These are phyloP conservation scores for Zoroaster sp. DNA, from an alignment of 53 echinoderm and acorn worm species.

Conservation along the genomic window DNA sequence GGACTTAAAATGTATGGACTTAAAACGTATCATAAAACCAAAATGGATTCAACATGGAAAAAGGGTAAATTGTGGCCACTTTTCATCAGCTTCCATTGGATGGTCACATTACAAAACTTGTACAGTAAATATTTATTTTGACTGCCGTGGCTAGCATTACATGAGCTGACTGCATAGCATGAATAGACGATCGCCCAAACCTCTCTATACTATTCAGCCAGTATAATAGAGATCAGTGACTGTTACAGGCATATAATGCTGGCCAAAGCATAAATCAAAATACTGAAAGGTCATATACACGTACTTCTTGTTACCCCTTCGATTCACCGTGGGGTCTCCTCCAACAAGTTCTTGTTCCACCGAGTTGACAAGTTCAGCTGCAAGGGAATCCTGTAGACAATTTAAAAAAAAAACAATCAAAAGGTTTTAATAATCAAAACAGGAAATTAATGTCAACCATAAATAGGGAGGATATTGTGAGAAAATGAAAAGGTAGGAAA, in stretches of 20 bases:
- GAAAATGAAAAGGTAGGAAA: no score
- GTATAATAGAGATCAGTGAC: not conserved
- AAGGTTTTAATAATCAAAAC: no score
- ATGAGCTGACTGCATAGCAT: no score
- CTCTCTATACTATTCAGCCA: no score
- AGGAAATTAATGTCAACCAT: not conserved
- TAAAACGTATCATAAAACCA: not conserved
- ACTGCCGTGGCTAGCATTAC: no score
- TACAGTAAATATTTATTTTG: no score
- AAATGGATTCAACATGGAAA: not conserved
- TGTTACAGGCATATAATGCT: not conserved
- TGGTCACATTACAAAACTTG: no score
- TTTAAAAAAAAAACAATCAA: no score
- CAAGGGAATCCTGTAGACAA: constrained; percentile 81
- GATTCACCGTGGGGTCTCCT: constrained; percentile 66
- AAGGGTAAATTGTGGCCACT: no score
- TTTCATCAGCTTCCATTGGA: not conserved
- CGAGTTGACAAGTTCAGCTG: constrained; percentile 88
- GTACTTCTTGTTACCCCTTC: constrained; percentile 78
- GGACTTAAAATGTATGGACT: no score
- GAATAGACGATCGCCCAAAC: no score
- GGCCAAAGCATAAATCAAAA: not conserved
- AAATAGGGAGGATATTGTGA: no score
- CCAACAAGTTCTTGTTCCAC: constrained; percentile 87
- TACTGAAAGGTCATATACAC: not conserved